Conservation (phyloP, 2,888 invertebrate genomes). For the Pyrgus malvae region DNA sequence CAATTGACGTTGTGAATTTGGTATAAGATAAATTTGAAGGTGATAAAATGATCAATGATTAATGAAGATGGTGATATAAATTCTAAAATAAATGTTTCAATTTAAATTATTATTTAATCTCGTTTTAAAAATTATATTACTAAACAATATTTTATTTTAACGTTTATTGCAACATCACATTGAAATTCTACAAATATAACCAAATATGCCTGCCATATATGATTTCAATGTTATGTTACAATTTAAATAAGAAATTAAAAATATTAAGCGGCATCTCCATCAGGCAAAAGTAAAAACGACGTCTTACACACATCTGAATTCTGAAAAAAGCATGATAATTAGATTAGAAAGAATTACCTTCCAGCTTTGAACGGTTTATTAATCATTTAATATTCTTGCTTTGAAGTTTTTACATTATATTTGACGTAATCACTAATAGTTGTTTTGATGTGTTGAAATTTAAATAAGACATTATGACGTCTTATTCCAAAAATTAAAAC, state of each 20-base stretch:
- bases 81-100: slow-evolving; percentile 33
- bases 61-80: slow-evolving; percentile 64
- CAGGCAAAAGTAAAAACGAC: slow-evolving; percentile 38
- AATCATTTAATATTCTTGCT: neutral
- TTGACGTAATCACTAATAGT: slow-evolving; percentile 3
- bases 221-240: slow-evolving; percentile 22
- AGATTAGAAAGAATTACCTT: neutral
- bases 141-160: neutral
- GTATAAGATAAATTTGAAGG: too few relatives aligned
- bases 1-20: too few relatives aligned
- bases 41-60: too few relatives aligned
- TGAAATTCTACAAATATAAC: neutral
- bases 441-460: neutral
- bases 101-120: too few relatives aligned
- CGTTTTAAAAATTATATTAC: too few relatives aligned
- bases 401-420: neutral
- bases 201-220: too few relatives aligned
- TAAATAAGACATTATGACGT: slow-evolving; percentile 3
- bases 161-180: neutral
- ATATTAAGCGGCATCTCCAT: slow-evolving; percentile 57
- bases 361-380: neutral
- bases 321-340: slow-evolving; percentile 2
- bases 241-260: slow-evolving; percentile 36
- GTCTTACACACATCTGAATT: too few relatives aligned
- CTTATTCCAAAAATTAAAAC: slow-evolving; percentile 4